Evolutionary conservation across 2,888 invertebrate genomes (phyloP).

Genomic region (Globia sparganii): DNA sequence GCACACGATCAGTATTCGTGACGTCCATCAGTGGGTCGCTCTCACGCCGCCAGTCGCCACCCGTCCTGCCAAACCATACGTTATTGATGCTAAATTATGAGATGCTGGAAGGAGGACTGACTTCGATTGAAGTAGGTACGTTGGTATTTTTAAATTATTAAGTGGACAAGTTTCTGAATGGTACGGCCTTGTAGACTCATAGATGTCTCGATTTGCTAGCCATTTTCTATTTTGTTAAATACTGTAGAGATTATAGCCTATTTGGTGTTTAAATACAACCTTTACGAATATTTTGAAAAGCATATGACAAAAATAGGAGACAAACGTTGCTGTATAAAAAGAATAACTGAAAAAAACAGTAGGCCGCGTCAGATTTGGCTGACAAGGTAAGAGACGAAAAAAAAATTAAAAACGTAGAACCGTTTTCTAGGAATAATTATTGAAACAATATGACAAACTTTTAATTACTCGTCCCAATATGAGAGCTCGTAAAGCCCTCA

Average conservation of each 20-base stretch:
- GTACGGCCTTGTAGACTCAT: neutral
- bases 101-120: slow-evolving; percentile 16
- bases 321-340: no score
- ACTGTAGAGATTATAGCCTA: neutral
- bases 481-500: no score
- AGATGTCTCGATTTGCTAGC: neutral
- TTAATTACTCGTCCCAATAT: no score
- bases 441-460: no score
- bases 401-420: no score
- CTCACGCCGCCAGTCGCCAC: slow-evolving; percentile 60
- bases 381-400: no score
- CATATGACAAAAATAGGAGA: no score
- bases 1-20: slow-evolving; percentile 68
- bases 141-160: slow-evolving; percentile 16
- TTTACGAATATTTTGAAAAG: no score
- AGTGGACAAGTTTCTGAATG: neutral
- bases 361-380: no score
- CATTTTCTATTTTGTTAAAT: neutral
- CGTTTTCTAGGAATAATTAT: no score
- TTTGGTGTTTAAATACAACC: no score
- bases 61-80: slow-evolving; percentile 57
- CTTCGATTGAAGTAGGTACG: slow-evolving; percentile 3
- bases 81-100: slow-evolving; percentile 62
- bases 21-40: slow-evolving; percentile 68
- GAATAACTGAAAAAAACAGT: no score